Percentiles rank a stretch among this genome's conserved stretches.
Conservation (phyloP, 2,113 vertebrate species). For the Eleginops maclovinus region DNA sequence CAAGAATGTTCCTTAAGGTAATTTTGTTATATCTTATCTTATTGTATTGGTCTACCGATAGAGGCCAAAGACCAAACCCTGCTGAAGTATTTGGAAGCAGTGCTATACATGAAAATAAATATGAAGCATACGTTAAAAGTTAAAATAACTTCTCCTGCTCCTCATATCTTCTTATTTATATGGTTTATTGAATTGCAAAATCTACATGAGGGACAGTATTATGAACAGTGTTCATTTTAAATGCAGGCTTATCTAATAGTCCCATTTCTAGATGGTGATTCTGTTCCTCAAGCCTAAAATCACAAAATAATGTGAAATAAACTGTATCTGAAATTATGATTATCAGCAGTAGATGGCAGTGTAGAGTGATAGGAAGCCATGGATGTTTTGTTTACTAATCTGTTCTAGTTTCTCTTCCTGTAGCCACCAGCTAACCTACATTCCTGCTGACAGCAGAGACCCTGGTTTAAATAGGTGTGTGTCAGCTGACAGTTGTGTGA, state of each 20-base stretch:
- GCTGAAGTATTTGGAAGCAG: no score
- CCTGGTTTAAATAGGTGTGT: slow-evolving; percentile 24
- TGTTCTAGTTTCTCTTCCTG: slow-evolving; percentile 47
- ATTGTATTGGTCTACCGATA: no score
- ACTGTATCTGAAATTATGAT: not conserved
- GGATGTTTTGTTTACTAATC: slow-evolving; percentile 56
- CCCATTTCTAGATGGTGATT: no score
- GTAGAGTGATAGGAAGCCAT: slow-evolving; percentile 11
- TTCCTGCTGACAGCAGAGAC: slow-evolving; percentile 68
- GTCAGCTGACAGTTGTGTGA: slow-evolving; percentile 74
- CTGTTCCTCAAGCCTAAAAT: no score
- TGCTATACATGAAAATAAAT: no score
- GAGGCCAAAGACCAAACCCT: not conserved
- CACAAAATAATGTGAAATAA: no score
- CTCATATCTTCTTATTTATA: not conserved
- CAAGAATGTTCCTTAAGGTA: no score
- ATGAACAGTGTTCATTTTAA: not conserved
- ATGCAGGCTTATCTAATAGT: not conserved
- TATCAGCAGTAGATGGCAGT: slow-evolving; percentile 55
- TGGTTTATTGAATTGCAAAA: no score
- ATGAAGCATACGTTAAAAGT: no score
- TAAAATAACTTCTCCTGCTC: not conserved
- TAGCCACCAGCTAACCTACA: slow-evolving; percentile 45
- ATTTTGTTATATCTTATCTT: no score
- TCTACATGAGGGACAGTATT: not conserved